A percentile compares a stretch with the other conserved stretches of the same genome.
Evolutionary conservation across 2,797 vertebrate genomes (phyloP).

Genomic region (Lagorchestes hirsutus): DNA sequence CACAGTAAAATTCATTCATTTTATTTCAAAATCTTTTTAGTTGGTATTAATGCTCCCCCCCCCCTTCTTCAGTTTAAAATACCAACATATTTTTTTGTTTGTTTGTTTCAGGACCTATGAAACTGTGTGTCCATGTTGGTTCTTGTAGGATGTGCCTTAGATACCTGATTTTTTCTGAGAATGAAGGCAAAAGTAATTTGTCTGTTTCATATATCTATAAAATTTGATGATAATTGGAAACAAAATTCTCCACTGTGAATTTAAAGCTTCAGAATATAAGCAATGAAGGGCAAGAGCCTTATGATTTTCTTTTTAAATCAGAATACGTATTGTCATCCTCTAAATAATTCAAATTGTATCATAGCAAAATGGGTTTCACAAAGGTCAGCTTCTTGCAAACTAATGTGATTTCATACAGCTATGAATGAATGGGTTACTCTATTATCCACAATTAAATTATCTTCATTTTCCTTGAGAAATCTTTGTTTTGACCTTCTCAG

Average conservation of each 20-base stretch:
- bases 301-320: conserved; percentile 14
- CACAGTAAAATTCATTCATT: no score
- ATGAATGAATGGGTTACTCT: background rate
- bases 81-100: no score
- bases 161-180: background rate
- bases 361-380: conserved; percentile 4
- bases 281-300: background rate
- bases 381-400: conserved; percentile 11
- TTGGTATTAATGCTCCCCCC: no score
- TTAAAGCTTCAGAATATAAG: background rate
- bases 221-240: background rate
- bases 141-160: conserved; percentile 30
- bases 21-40: no score
- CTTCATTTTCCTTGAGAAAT: conserved; percentile 1
- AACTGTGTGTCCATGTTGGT: background rate
- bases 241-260: background rate
- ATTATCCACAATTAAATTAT: conserved; percentile 19
- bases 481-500: conserved; percentile 8
- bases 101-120: background rate
- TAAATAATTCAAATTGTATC: conserved; percentile 4
- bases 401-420: background rate
- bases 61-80: no score
- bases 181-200: conserved; percentile 13
- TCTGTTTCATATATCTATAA: background rate
- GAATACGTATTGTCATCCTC: conserved; percentile 43